Evolutionary conservation across 2,888 invertebrate species (phyloP).

Genomic region (Hybos culiciformis): DNA sequence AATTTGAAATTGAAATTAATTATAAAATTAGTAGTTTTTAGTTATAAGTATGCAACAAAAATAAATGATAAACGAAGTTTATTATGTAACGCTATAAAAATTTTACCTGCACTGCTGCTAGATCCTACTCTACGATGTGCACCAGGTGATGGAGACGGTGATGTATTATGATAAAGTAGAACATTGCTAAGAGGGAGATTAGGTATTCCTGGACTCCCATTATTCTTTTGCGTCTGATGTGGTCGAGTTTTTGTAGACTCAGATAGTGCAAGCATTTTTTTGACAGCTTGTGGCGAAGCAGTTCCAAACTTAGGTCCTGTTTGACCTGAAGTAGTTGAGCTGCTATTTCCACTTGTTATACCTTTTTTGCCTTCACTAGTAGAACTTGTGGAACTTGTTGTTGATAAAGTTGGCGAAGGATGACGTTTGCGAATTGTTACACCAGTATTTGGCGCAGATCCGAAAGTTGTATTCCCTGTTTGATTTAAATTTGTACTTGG

Average conservation of each 20-base stretch:
- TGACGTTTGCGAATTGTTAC: conserved; percentile 58
- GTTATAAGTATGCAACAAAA: no score
- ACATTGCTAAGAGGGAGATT: conserved; percentile 23
- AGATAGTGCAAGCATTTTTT: conserved; percentile 84
- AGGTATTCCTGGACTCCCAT: conserved; percentile 46
- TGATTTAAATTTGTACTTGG: conserved; percentile 33
- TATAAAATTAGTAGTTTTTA: no score
- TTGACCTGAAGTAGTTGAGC: no score
- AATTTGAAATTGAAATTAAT: no score
- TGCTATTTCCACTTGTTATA: conserved; percentile 24
- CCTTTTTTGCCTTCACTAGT: conserved; percentile 55
- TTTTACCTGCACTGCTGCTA: conserved; percentile 31
- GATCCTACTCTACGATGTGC: conserved; percentile 49
- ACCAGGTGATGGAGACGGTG: conserved; percentile 39
- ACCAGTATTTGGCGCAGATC: conserved; percentile 39
- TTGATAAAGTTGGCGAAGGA: conserved; percentile 85
- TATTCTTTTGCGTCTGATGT: conserved; percentile 57
- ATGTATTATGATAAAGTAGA: conserved; percentile 18
- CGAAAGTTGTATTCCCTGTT: conserved; percentile 40
- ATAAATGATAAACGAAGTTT: no score
- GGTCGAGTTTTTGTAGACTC: conserved; percentile 79
- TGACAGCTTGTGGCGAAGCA: conserved; percentile 92
- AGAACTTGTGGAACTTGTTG: conserved; percentile 81
- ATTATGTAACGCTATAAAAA: no score
- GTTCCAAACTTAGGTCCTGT: conserved; percentile 54